Conservation (phyloP, 2,113 vertebrate genomes). For the Sardina pilchardus region DNA sequence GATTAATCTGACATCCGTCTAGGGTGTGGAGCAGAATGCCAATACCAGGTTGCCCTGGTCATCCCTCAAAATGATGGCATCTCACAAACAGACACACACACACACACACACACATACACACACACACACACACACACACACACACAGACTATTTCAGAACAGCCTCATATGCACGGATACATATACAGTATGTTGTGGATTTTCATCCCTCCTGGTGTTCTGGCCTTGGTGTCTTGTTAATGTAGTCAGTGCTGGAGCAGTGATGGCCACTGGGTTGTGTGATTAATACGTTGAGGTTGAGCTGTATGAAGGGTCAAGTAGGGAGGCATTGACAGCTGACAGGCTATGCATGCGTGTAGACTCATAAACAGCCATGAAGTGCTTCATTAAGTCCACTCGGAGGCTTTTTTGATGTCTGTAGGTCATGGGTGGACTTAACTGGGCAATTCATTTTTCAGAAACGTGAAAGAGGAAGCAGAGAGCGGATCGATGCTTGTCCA, state of each 20-base stretch:
- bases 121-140: too few species aligned
- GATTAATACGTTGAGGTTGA: neutral
- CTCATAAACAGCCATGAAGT: neutral
- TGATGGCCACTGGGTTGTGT: neutral
- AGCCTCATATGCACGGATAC: too few species aligned
- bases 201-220: neutral
- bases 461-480: neutral
- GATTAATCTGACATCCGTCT: neutral
- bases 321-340: neutral
- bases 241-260: neutral
- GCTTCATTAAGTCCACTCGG: conserved; percentile 7
- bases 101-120: too few species aligned
- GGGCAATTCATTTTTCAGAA: neutral
- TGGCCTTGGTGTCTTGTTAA: neutral
- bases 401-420: neutral
- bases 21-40: neutral
- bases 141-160: too few species aligned
- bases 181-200: neutral
- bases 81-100: neutral
- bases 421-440: neutral
- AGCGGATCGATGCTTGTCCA: neutral
- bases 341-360: neutral
- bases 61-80: neutral
- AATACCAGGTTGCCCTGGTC: neutral
- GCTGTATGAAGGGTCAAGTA: neutral